These are phyloP conservation scores for Leptinotarsa defecta DNA, from an alignment of 1,140 invertebrate species.

Conservation along the genomic window DNA sequence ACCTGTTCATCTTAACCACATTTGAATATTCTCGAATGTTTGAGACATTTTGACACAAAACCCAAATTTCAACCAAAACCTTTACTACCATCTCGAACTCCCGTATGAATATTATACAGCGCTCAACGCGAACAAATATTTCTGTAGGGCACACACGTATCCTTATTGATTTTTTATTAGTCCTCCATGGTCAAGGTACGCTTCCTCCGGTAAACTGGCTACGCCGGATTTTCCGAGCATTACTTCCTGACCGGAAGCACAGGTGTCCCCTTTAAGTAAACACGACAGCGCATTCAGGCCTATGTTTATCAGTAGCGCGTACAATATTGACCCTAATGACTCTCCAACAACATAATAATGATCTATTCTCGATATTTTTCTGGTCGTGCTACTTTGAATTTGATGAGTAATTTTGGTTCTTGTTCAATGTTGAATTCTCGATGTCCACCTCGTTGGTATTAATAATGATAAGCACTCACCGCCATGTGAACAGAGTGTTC, in stretches of 20 bases:
- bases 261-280: slow-evolving; percentile 45
- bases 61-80: too few relatives aligned
- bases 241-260: slow-evolving; percentile 46
- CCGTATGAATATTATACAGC: slow-evolving; percentile 3
- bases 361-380: too few relatives aligned
- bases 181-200: slow-evolving; percentile 23
- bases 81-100: not conserved
- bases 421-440: too few relatives aligned
- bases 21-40: too few relatives aligned
- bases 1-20: too few relatives aligned
- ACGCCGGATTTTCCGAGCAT: slow-evolving; percentile 40
- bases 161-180: slow-evolving; percentile 19
- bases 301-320: not conserved
- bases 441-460: too few relatives aligned
- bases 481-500: too few relatives aligned
- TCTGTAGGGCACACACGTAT: slow-evolving; percentile 4
- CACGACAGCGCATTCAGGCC: slow-evolving; percentile 27
- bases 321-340: not conserved
- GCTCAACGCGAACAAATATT: not conserved
- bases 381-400: too few relatives aligned
- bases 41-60: too few relatives aligned
- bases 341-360: too few relatives aligned
- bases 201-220: slow-evolving; percentile 24
- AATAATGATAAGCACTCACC: too few relatives aligned
- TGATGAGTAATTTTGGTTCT: too few relatives aligned